Percentiles rank a stretch among this genome's conserved stretches.
Evolutionary conservation across 2,797 vertebrate species (phyloP).

Genomic region (Calcarius lapponicus): DNA sequence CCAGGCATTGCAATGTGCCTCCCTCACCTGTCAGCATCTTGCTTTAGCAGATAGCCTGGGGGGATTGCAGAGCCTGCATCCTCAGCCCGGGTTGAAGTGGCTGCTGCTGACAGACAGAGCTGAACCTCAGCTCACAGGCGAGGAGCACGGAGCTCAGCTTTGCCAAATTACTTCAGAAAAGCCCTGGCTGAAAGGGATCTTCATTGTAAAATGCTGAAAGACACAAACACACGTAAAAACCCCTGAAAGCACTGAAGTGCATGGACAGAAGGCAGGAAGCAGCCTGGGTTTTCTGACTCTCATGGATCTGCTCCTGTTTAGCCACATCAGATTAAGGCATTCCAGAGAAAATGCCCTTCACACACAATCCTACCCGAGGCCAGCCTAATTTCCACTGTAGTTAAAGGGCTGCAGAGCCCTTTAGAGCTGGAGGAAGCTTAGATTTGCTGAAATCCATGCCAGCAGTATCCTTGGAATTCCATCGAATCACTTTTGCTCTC

Average conservation of each 20-base stretch:
- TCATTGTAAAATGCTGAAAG: slow-evolving; percentile 54
- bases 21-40: slow-evolving; percentile 45
- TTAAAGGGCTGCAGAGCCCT: not conserved
- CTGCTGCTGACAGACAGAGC: slow-evolving; percentile 58
- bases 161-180: slow-evolving; percentile 49
- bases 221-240: not conserved
- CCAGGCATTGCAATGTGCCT: slow-evolving; percentile 1
- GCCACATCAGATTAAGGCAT: not conserved
- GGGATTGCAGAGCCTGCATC: not conserved
- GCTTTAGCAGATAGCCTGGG: not conserved
- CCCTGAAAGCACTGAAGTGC: not conserved
- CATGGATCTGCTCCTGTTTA: not conserved
- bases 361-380: not conserved
- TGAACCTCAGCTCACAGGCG: not conserved
- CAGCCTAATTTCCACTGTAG: not conserved
- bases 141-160: slow-evolving; percentile 2
- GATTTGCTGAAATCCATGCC: not conserved
- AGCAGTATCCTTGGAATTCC: not conserved
- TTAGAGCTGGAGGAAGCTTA: not conserved
- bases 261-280: not conserved
- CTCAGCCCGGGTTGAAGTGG: slow-evolving; percentile 42
- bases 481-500: not conserved
- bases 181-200: slow-evolving; percentile 38
- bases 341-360: not conserved
- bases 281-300: not conserved